Evolutionary conservation across 1,140 invertebrate species (phyloP).

Genomic region (Notospermus geniculatus): DNA sequence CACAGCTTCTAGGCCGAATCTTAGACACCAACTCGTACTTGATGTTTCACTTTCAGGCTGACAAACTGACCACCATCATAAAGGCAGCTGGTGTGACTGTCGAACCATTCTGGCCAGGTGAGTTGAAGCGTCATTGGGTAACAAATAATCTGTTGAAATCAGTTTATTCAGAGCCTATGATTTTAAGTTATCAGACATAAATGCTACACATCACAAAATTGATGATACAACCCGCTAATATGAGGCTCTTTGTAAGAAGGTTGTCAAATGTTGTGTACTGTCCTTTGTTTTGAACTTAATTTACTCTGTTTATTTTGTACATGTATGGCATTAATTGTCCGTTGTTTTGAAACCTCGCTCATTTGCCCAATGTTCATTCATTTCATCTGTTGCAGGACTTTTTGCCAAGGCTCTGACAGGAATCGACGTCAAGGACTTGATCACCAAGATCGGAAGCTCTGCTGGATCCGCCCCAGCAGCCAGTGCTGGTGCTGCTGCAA

Average conservation of each 20-base stretch:
- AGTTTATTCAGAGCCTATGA: not conserved
- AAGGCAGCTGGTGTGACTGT: slow-evolving; percentile 95
- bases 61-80: slow-evolving; percentile 95
- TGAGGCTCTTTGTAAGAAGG: too few relatives aligned
- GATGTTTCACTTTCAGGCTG: slow-evolving; percentile 69
- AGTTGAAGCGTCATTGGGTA: too few relatives aligned
- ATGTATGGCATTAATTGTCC: too few relatives aligned
- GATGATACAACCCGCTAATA: too few relatives aligned
- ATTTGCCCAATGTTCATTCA: too few relatives aligned
- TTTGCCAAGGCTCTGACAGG: slow-evolving; percentile 97
- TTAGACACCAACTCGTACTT: too few relatives aligned
- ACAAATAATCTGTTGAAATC: not conserved
- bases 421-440: slow-evolving; percentile 88
- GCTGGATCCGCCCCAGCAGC: slow-evolving; percentile 72
- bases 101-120: slow-evolving; percentile 96
- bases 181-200: not conserved
- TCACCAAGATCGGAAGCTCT: slow-evolving; percentile 91
- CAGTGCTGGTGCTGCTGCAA: slow-evolving; percentile 65
- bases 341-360: too few relatives aligned
- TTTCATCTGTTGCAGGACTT: slow-evolving; percentile 61
- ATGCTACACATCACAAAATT: slow-evolving; percentile 2
- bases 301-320: too few relatives aligned
- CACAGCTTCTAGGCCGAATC: too few relatives aligned
- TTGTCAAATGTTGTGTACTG: too few relatives aligned
- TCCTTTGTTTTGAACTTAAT: too few relatives aligned